Base-by-base conservation (phyloP, 1,140 invertebrate genomes). In the Drosophila rufa region DNA sequence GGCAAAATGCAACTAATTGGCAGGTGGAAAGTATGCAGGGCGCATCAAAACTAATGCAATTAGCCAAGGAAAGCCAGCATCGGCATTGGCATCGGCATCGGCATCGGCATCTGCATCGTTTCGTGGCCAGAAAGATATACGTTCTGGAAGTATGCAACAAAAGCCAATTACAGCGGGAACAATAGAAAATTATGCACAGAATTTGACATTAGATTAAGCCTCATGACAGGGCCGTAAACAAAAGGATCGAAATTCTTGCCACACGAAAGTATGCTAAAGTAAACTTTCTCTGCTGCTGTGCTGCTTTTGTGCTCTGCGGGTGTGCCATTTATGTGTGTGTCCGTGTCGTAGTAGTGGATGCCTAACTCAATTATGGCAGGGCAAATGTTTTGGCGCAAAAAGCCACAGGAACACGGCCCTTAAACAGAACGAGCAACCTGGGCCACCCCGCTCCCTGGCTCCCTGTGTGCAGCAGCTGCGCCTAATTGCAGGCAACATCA, bases 341-440 rank as follows among this genome's bases (percentile, higher is more conserved):
- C 46, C 2, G 53, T 65, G 59, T 73, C 38, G 53, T 40, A 25
- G 36, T 15, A 59, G 65, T 77, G 70, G 80, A 81, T 84, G 84
- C 84, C 85, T 87, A 87, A 87, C 83, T 87, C 84, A 87, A 87
- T 87, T 87, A 87, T 84, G 83, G 51, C 58, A 38, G 82, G 78
- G 78, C 78, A 85, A 84, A 82, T 84, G 82, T 84, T 74, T 85
- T 86, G 83, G 77, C 73, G 77, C 84, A 89, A 87, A 87, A 78
- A 87, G 84, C 81, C 85, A 76, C 80, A 82, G 75, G 69, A 82
- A 82, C 79, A 82, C 65, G 62, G 69, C 73, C 75, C 74, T 84
- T 78, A 83, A 74, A 73, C 82, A 73, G 61, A 74, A 80, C 58
- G 57, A 59, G 45, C 64, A 30, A 42, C 68, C 69, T 47, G 47